Base-by-base conservation (phyloP, 2,888 invertebrate species). In the Sphaeridia pumilis region DNA sequence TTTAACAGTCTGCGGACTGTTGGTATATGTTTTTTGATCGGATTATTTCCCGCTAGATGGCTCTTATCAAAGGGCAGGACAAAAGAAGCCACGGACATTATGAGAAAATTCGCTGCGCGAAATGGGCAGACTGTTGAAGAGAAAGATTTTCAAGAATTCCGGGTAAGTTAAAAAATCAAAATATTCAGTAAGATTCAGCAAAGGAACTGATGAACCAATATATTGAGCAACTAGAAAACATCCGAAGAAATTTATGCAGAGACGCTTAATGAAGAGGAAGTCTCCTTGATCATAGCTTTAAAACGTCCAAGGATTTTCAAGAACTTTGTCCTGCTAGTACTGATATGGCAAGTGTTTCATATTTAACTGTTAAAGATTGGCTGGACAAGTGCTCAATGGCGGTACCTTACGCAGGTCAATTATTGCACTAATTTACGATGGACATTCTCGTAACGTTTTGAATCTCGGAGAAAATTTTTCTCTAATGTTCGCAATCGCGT, bases 361-460 rank as follows among this genome's bases (percentile, higher is more conserved):
- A n/a, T n/a, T n/a, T n/a, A n/a, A n/a, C n/a, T n/a, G n/a, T n/a
- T n/a, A n/a, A n/a, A n/a, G n/a, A n/a, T n/a, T n/a, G n/a, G n/a
- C n/a, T n/a, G n/a, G n/a, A n/a, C n/a, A n/a, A n/a, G n/a, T n/a
- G n/a, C n/a, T n/a, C n/a, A n/a, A n/a, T n/a, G n/a, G n/a, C n/a
- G n/a, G n/a, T n/a, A n/a, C n/a, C n/a, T n/a, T 35, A 46, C 49
- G n/a, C 60, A 75, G 75, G 75, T 86, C 87, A 84, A 80, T 83
- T n/a, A 84, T 88, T 52, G 86, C 87, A 0, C 67, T 89, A 66
- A 86, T 87, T 1, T 87, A 88, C 69, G 87, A 89, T 67, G 87
- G 87, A 0, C 89, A 90, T 68, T 87, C 88, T 17, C 75, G 89
- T 66, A 89, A 88, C 68, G 87, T 89, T 0, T 84, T 86, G 0